phyloP scores from a whole-genome alignment of 2,888 invertebrate species.

The Lepidocyrtinus sp. region DNA sequence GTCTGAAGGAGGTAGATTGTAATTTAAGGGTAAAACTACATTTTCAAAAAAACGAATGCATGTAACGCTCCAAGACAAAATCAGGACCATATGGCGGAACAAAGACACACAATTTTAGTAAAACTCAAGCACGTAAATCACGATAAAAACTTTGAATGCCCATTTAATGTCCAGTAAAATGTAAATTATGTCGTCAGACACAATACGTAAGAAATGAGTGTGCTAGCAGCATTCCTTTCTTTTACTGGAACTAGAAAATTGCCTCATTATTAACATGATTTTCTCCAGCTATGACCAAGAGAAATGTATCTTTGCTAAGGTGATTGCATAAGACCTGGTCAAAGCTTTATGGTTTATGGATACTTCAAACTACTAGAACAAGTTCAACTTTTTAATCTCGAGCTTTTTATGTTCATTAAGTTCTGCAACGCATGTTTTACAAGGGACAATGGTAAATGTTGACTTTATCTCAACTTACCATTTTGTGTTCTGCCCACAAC shows the following conservation, averaged over 20 bases:
- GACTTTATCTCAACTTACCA: not conserved
- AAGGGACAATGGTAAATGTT: not conserved
- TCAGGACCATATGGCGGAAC: constrained; percentile 44
- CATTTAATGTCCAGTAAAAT: constrained; percentile 59
- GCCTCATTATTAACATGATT: constrained; percentile 28
- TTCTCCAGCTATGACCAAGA: too few species aligned
- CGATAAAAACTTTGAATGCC: constrained; percentile 55
- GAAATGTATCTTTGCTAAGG: not conserved
- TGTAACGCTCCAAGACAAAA: constrained; percentile 33
- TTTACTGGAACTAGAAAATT: constrained; percentile 19
- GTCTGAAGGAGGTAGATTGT: not conserved
- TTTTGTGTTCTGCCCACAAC: not conserved
- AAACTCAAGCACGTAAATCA: constrained; percentile 48
- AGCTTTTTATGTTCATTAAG: not conserved
- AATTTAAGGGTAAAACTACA: not conserved
- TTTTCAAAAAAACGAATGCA: not conserved
- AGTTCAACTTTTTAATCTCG: not conserved
- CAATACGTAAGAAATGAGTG: not conserved
- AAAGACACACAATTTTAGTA: constrained; percentile 33
- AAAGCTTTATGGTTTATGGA: not conserved
- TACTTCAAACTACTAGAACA: too few species aligned
- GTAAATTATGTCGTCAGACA: constrained; percentile 60
- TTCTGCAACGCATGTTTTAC: not conserved
- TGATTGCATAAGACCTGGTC: not conserved
- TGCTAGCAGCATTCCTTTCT: not conserved